Evolutionary conservation across 2,797 vertebrate genomes (phyloP).

Genomic region (Platalea minor): DNA sequence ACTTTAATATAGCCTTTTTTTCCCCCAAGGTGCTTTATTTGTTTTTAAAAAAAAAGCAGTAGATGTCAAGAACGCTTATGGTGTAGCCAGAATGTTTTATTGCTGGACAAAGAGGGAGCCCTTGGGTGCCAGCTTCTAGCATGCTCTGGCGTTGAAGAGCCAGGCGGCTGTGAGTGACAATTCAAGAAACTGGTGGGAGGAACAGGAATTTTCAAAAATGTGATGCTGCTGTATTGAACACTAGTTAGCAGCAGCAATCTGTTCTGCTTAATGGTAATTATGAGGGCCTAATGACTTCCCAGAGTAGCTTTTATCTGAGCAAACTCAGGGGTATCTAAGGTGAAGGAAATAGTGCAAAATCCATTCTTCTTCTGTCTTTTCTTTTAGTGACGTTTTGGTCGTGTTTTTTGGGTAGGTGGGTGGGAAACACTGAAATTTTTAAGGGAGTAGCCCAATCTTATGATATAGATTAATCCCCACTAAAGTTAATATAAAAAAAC

Average conservation of each 20-base stretch:
- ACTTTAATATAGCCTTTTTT: neutral
- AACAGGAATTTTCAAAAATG: neutral
- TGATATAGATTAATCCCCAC: neutral
- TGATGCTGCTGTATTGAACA: neutral
- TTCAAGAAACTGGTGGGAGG: neutral
- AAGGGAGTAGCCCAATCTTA: neutral
- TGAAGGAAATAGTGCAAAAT: neutral
- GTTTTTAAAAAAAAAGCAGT: neutral
- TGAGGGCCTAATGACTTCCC: neutral
- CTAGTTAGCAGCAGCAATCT: neutral
- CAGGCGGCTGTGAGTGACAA: neutral
- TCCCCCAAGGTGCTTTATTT: too few relatives aligned
- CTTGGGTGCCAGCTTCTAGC: neutral
- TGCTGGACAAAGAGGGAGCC: neutral
- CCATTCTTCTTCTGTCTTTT: rapidly evolving
- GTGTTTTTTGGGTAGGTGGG: neutral
- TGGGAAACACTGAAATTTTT: neutral
- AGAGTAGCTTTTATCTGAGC: neutral
- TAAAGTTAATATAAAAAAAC: neutral
- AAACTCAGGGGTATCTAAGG: neutral
- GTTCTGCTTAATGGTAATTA: neutral
- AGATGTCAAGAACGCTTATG: neutral
- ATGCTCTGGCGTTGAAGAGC: neutral
- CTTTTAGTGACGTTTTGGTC: neutral
- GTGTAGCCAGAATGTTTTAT: neutral